These are phyloP conservation scores for Phrynosoma blainvillii DNA, from an alignment of 2,113 vertebrate species.

Conservation along the genomic window DNA sequence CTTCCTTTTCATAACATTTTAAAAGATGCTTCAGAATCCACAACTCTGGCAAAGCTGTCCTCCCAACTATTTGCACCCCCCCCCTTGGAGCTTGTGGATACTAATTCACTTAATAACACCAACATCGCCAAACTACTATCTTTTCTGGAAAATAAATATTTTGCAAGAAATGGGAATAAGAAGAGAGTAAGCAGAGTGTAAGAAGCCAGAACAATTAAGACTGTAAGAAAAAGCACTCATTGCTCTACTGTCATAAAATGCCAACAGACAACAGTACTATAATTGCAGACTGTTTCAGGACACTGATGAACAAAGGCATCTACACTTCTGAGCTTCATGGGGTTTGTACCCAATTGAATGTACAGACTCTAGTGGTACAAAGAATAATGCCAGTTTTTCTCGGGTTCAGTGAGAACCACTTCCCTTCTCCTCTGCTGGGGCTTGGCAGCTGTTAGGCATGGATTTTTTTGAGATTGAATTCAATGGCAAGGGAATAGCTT, in stretches of 20 bases:
- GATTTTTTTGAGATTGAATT: too few species aligned
- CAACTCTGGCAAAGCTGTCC: slow-evolving; percentile 63
- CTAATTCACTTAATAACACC: slow-evolving; percentile 46
- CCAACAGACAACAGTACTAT: not conserved
- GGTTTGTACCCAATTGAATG: not conserved
- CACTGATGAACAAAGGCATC: not conserved
- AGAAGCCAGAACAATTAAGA: not conserved
- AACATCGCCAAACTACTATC: slow-evolving; percentile 33
- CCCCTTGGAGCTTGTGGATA: slow-evolving; percentile 56
- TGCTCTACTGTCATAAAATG: not conserved
- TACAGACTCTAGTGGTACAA: not conserved
- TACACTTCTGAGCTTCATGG: not conserved
- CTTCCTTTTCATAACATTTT: slow-evolving; percentile 71
- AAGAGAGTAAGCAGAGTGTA: not conserved
- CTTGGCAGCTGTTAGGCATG: too few species aligned
- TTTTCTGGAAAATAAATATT: slow-evolving; percentile 46
- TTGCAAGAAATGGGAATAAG: not conserved
- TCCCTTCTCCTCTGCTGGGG: too few species aligned
- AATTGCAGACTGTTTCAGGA: not conserved
- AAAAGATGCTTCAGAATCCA: slow-evolving; percentile 61
- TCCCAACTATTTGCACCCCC: not conserved
- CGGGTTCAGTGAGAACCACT: too few species aligned
- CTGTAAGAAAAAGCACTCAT: slow-evolving; percentile 3
- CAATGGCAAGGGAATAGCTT: too few species aligned
- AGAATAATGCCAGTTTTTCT: too few species aligned